A percentile compares a stretch with the other conserved stretches of the same genome.
Evolutionary conservation across 2,797 vertebrate genomes (phyloP).

Genomic region (Arnoldichthys spilopterus): DNA sequence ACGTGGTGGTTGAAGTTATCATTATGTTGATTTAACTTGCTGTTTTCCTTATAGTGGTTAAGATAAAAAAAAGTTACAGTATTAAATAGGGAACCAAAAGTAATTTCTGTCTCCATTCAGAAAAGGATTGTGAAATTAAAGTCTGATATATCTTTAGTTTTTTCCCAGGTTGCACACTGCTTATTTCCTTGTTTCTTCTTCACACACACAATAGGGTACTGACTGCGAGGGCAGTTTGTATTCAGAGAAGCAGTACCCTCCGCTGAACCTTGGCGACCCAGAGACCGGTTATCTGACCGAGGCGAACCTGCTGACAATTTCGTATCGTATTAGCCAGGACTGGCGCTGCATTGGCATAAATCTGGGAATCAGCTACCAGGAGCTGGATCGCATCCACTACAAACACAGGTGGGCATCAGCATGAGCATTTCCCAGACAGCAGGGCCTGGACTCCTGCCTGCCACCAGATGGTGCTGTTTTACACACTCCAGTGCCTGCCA

Average conservation of each 20-base stretch:
- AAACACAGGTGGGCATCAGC: constrained; percentile 80
- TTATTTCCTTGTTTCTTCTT: constrained; percentile 7
- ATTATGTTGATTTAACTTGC: not conserved
- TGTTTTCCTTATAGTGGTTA: not conserved
- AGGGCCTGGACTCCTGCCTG: not conserved
- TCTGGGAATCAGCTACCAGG: constrained; percentile 85
- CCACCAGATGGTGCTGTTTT: constrained; percentile 44
- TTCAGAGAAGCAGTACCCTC: constrained; percentile 74
- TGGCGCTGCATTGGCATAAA: constrained; percentile 89
- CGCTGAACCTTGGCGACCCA: constrained; percentile 90
- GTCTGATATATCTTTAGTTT: not conserved
- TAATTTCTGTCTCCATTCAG: not conserved
- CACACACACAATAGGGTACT: constrained; percentile 50
- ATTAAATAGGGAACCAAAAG: not conserved
- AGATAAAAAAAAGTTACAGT: not conserved
- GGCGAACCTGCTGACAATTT: constrained; percentile 90
- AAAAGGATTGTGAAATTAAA: not conserved
- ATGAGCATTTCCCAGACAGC: not conserved
- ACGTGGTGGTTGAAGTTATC: not conserved
- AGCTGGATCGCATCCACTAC: constrained; percentile 85
- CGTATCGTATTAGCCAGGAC: constrained; percentile 86
- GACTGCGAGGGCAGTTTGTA: constrained; percentile 61
- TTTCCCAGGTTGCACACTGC: not conserved
- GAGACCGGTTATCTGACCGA: constrained; percentile 96
- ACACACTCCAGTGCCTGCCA: not conserved